Conservation (phyloP, 2,888 invertebrate genomes). For the Tachina grossa region DNA sequence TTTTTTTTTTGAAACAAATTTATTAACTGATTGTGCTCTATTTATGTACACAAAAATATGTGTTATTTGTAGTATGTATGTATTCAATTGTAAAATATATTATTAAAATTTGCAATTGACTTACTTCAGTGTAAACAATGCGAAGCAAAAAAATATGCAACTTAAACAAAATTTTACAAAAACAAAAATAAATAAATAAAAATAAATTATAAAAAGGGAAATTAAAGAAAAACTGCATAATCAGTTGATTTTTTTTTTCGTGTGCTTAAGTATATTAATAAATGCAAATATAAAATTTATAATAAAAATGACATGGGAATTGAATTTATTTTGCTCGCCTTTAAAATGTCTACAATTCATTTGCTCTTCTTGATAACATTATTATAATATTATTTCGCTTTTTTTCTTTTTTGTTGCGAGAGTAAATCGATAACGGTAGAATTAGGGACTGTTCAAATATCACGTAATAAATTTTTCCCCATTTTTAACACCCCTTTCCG, state of each 20-base stretch:
- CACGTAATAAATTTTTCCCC: too few relatives aligned
- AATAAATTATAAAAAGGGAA: conserved; percentile 2
- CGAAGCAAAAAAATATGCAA: conserved; percentile 1
- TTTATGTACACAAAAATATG: not conserved
- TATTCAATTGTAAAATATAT: not conserved
- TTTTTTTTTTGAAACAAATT: conserved; percentile 2
- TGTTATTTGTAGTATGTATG: not conserved
- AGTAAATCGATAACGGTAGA: too few relatives aligned
- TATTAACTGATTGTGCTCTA: conserved; percentile 5
- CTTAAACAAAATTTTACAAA: conserved; percentile 15
- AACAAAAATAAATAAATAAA: conserved; percentile 1
- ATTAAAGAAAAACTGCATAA: conserved; percentile 56
- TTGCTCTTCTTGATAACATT: not conserved
- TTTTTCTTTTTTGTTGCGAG: not conserved
- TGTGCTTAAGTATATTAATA: not conserved
- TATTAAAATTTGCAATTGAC: conserved; percentile 49
- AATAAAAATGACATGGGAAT: conserved; percentile 18
- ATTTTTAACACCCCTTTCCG: too few relatives aligned
- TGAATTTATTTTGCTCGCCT: conserved; percentile 7
- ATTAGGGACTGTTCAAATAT: too few relatives aligned
- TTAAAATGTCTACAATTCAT: not conserved
- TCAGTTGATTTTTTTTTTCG: conserved; percentile 56
- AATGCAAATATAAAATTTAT: conserved; percentile 1
- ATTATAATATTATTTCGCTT: not conserved
- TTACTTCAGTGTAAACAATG: conserved; percentile 50